Base-by-base conservation (phyloP, 2,888 invertebrate species). In the Brachylomia viminalis region DNA sequence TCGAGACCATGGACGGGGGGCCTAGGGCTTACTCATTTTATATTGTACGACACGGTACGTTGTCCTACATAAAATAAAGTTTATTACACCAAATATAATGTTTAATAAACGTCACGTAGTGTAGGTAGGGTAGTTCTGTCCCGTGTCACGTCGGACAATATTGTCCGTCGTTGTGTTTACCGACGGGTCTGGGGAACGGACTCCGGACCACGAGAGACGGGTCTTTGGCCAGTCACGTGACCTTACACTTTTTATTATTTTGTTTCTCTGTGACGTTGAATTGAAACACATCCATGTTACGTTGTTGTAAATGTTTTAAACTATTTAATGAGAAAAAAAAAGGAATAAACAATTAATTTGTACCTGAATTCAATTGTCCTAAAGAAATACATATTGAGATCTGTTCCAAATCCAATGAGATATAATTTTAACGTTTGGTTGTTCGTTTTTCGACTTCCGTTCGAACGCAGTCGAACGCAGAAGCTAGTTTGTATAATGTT, bases 111-210 rank as follows among this genome's bases (percentile, higher is more conserved):
- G 74, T 68, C 79, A 56, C 38, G 54, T 65, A 56, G 69, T 59
- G 56, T 42, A 45, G 47, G 27, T 49, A 49, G 42, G 70, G 73
- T 20, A 74, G 64, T 62, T 64, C 54, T 52, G 71, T 72, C 67
- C 71, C 67, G 30, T 61, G 73, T 83, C 79, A 78, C 61, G 56
- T 66, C n/a, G 38, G 65, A 72, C 68, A 74, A 83, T 83, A 79
- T 74, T 65, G 70, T 68, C 69, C 49, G n/a, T n/a, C 30, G 65
- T 64, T 59, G 68, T 75, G 77, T 72, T 72, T 59, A 71, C 77
- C 45, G 42, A n/a, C 3, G 65, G 23, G 59, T 17, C 56, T 30
- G 1, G 17, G 27, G 15, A n/a, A 11, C 7, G 23, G 54, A 66
- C 27, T 49, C 27, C 15, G 33, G 45, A 33, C n/a, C 58, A 52